phyloP scores from a whole-genome alignment of 2,113 vertebrate genomes.

The Chiloscyllium plagiosum region DNA sequence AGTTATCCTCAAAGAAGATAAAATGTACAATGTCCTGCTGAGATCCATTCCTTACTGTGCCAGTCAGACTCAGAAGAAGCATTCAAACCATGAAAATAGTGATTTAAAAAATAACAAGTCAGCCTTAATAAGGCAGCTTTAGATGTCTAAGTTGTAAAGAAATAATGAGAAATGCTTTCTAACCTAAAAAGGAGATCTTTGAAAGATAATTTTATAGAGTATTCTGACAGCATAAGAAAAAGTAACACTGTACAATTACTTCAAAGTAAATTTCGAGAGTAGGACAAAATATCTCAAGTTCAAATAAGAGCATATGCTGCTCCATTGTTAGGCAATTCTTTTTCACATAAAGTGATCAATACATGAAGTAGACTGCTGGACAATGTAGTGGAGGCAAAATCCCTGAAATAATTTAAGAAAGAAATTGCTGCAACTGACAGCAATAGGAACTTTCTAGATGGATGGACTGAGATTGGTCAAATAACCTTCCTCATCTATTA shows the following conservation, averaged over 20 bases:
- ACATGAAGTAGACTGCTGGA: background rate
- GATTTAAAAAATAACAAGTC: background rate
- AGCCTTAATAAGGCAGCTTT: background rate
- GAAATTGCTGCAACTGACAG: background rate
- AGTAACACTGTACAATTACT: background rate
- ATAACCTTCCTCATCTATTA: background rate
- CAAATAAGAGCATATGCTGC: background rate
- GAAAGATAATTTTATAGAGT: background rate
- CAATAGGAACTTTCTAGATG: background rate
- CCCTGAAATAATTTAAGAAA: background rate
- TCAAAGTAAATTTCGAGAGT: background rate
- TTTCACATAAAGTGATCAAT: background rate
- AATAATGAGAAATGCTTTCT: background rate
- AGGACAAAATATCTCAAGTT: background rate
- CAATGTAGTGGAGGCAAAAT: background rate
- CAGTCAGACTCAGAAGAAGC: background rate
- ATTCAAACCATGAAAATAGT: background rate
- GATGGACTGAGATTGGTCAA: background rate
- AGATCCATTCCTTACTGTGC: background rate
- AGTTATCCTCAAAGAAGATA: background rate
- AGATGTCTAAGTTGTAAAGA: background rate
- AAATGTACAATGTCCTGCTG: background rate
- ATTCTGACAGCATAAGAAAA: background rate
- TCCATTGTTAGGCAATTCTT: background rate
- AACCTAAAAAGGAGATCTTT: background rate